These are phyloP conservation scores for Danio aesculapii DNA, from an alignment of 2,797 vertebrate species.

Conservation along the genomic window DNA sequence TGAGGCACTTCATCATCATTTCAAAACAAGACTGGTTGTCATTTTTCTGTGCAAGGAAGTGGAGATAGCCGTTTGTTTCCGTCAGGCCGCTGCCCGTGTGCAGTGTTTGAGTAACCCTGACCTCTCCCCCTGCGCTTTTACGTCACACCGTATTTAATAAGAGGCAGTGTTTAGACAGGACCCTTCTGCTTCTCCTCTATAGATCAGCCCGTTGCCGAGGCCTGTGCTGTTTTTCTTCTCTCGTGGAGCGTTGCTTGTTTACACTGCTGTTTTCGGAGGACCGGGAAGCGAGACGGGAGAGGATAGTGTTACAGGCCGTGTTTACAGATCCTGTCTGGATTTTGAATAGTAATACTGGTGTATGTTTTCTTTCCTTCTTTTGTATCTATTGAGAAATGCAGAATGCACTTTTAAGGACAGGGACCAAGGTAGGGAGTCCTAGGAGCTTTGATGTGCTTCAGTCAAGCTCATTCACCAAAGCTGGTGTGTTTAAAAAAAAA, in stretches of 20 bases:
- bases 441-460: neutral
- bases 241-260: conserved; percentile 55
- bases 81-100: conserved; percentile 54
- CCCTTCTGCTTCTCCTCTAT: conserved; percentile 62
- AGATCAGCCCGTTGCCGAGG: conserved; percentile 37
- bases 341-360: conserved; percentile 38
- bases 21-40: conserved; percentile 2
- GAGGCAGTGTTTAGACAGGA: conserved; percentile 64
- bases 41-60: conserved; percentile 1
- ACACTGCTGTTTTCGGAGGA: conserved; percentile 51
- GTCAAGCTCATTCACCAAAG: neutral
- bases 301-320: conserved; percentile 53
- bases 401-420: conserved; percentile 23
- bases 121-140: conserved; percentile 56
- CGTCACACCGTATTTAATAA: conserved; percentile 66
- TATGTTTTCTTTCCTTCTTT: conserved; percentile 32
- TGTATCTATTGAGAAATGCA: conserved; percentile 39
- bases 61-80: conserved; percentile 46
- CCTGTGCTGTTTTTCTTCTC: conserved; percentile 49
- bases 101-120: conserved; percentile 66
- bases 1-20: conserved; percentile 22
- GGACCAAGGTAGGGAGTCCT: conserved; percentile 6
- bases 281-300: conserved; percentile 44
- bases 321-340: conserved; percentile 55
- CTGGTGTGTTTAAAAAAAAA: conserved; percentile 15